These are phyloP conservation scores for Brachymystax lenok DNA, from an alignment of 2,797 vertebrate genomes.

Conservation along the genomic window DNA sequence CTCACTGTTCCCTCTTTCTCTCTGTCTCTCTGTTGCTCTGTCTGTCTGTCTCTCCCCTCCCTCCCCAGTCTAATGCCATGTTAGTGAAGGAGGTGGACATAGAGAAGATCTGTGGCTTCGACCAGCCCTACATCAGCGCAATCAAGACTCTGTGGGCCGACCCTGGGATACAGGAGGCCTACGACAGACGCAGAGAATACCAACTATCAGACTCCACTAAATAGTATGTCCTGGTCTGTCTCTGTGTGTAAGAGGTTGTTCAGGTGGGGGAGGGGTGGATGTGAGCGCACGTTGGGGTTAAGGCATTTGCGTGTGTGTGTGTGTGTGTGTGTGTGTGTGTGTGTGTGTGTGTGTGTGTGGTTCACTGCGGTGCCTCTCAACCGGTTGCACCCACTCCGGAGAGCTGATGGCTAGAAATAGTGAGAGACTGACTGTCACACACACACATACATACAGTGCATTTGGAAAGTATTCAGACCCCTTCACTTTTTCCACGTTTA, in stretches of 20 bases:
- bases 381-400: neutral
- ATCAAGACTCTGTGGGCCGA: constrained; percentile 94
- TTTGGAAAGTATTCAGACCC: too few species aligned
- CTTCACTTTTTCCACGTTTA: too few species aligned
- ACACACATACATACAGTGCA: neutral
- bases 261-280: neutral
- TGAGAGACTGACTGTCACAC: neutral
- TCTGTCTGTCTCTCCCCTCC: neutral
- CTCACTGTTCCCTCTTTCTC: neutral
- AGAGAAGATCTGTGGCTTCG: constrained; percentile 92
- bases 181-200: constrained; percentile 95
- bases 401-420: constrained; percentile 14
- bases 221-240: constrained; percentile 84
- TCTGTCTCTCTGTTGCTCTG: neutral
- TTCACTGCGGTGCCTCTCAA: neutral
- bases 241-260: neutral
- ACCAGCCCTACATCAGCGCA: constrained; percentile 87
- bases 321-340: neutral
- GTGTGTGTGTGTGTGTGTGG: neutral
- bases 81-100: constrained; percentile 97
- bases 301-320: neutral
- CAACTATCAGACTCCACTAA: constrained; percentile 98
- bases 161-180: constrained; percentile 97
- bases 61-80: constrained; percentile 85
- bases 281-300: neutral